Percentiles rank a stretch among this genome's conserved stretches.
These are phyloP conservation scores for Euspilapteryx auroguttella DNA, from an alignment of 2,888 invertebrate genomes.

Conservation along the genomic window DNA sequence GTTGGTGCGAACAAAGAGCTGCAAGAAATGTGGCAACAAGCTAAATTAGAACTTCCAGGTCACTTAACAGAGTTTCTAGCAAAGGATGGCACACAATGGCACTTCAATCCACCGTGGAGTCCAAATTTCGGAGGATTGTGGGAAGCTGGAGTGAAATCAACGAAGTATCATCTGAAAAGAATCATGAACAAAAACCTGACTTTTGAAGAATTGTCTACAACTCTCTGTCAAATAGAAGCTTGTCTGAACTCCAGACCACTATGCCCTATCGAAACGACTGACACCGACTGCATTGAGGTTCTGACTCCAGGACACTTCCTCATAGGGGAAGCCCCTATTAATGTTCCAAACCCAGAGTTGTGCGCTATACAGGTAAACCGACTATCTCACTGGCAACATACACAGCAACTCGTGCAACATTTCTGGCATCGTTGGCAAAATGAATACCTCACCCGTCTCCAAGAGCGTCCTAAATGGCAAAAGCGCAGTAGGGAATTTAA, in stretches of 20 bases:
- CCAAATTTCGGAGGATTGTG: conserved; percentile 11
- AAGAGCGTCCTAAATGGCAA: too few relatives aligned
- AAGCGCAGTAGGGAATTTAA: too few relatives aligned
- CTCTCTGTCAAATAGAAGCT: conserved; percentile 10
- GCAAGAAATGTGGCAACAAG: not conserved
- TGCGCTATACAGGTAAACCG: not conserved
- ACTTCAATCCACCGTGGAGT: conserved; percentile 7
- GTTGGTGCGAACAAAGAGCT: conserved; percentile 8
- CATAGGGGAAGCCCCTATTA: not conserved
- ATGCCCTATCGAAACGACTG: conserved; percentile 2
- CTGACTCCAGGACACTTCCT: conserved; percentile 3
- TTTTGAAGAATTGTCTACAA: conserved; percentile 9
- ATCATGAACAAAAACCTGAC: too few relatives aligned
- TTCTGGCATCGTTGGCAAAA: conserved; percentile 7
- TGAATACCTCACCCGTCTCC: too few relatives aligned
- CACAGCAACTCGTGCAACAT: conserved; percentile 1
- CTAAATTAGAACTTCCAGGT: not conserved
- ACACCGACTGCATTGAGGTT: conserved; percentile 2
- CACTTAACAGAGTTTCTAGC: not conserved
- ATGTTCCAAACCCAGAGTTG: conserved; percentile 4
- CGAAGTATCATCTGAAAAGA: conserved; percentile 10
- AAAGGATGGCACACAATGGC: conserved; percentile 5
- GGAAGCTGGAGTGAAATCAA: conserved; percentile 9
- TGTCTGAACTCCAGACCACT: conserved; percentile 12
- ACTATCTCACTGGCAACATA: conserved; percentile 6